Base-by-base conservation (phyloP, 2,888 invertebrate genomes). In the Altica lythri region DNA sequence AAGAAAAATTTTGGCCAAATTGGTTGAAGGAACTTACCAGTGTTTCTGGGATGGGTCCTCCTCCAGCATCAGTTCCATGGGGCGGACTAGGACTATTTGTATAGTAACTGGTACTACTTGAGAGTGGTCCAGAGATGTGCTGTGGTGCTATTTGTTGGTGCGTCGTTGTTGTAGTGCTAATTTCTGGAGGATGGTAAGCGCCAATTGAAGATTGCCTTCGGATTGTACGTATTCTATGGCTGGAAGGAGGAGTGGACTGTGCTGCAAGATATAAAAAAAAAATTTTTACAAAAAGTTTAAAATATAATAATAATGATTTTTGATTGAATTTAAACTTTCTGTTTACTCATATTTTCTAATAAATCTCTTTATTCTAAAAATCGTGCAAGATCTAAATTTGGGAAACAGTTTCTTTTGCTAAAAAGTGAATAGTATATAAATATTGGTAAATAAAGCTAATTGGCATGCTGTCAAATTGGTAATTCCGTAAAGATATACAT, bases 1-100 rank as follows among this genome's bases (percentile, higher is more conserved):
- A n/a, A n/a, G n/a, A n/a, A n/a, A n/a, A n/a, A n/a, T n/a, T n/a
- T n/a, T n/a, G n/a, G n/a, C n/a, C n/a, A n/a, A n/a, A n/a, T n/a
- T n/a, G n/a, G n/a, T n/a, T n/a, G n/a, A n/a, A n/a, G n/a, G n/a
- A n/a, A 46, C 56, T 51, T 47, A 62, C 60, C 56, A 60, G 45
- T 30, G 54, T 53, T 18, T 62, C 62, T 16, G 57, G 58, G 18
- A 37, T 30, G 16, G 54, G 43, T 6, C 42, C 75, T 29, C 74
- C 75, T 25, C 22, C 35, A 9, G 50, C 51, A 32, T 42, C 78
- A 70, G 62, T 72, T 78, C 64, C 61, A 32, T 83, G 81, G 3
- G 83, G 83, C 27, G 84, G 83, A 67, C 81, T 81, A 47, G 83
- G 83, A 59, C 83, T 83, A 73, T 83, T 83, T 29, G 83, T 83